Percentiles rank a stretch among this genome's conserved stretches.
These are phyloP conservation scores for Plebejus argus DNA, from an alignment of 2,888 invertebrate species.

Conservation along the genomic window DNA sequence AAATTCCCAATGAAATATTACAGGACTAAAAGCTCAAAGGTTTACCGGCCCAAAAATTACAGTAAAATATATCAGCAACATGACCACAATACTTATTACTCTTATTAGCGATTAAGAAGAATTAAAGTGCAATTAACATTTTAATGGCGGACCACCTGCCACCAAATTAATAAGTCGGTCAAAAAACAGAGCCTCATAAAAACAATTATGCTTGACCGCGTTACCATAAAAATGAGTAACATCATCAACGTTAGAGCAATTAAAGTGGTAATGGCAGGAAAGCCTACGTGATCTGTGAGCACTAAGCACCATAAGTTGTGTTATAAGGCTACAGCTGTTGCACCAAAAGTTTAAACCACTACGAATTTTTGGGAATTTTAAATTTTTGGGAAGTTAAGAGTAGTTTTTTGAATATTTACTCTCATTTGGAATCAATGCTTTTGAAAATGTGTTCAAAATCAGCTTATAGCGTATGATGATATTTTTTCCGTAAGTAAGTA, in stretches of 20 bases:
- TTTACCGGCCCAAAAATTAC: not conserved
- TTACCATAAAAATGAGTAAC: conserved; percentile 77
- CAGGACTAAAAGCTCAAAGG: not conserved
- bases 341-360: not conserved
- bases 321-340: not conserved
- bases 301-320: conserved; percentile 42
- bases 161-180: conserved; percentile 66
- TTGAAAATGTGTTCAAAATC: too few relatives aligned
- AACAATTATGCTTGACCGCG: conserved; percentile 77
- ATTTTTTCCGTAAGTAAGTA: too few relatives aligned
- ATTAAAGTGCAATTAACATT: conserved; percentile 65
- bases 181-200: conserved; percentile 76
- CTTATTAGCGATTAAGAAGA: conserved; percentile 49
- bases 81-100: conserved; percentile 36
- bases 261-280: conserved; percentile 76
- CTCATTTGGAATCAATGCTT: too few relatives aligned
- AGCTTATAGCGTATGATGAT: too few relatives aligned
- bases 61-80: not conserved
- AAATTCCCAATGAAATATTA: not conserved
- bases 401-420: too few relatives aligned
- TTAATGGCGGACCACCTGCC: conserved; percentile 70
- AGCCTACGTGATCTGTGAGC: conserved; percentile 58
- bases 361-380: not conserved
- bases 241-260: conserved; percentile 73
- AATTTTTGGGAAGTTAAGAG: not conserved